Conservation (phyloP, 2,113 vertebrate genomes). For the Castor canadensis region DNA sequence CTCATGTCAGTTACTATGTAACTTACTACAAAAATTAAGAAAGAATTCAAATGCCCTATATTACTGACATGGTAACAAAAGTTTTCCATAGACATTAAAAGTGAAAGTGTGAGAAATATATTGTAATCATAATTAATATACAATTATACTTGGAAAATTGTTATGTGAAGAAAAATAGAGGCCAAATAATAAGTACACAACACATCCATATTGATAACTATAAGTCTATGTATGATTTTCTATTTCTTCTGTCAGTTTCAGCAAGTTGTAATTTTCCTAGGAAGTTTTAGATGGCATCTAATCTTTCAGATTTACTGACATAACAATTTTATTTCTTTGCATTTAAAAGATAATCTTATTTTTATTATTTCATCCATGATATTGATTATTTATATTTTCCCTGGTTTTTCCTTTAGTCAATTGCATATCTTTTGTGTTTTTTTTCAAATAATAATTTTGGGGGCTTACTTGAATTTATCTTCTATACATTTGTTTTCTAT, state of each 20-base stretch:
- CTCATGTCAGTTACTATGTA: neutral
- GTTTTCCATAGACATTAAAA: neutral
- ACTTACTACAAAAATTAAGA: constrained; percentile 28
- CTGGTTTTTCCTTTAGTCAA: neutral
- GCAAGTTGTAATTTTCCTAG: neutral
- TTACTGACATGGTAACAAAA: neutral
- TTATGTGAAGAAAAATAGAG: neutral
- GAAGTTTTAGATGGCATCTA: neutral
- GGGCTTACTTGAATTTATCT: neutral
- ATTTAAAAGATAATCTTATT: neutral
- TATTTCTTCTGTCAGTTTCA: neutral
- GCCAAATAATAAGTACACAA: neutral
- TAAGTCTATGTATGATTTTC: neutral
- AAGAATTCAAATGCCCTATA: neutral
- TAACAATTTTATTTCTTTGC: neutral
- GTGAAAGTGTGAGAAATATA: neutral
- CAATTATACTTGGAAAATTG: neutral
- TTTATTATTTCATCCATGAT: neutral
- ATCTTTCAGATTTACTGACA: neutral
- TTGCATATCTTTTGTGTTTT: too few species aligned
- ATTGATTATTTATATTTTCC: neutral
- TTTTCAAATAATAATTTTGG: too few species aligned
- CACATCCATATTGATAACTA: neutral
- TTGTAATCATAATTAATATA: neutral
- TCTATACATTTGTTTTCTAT: neutral